These are phyloP conservation scores for Herpetotheres cachinnans DNA, from an alignment of 2,113 vertebrate species.

Conservation along the genomic window DNA sequence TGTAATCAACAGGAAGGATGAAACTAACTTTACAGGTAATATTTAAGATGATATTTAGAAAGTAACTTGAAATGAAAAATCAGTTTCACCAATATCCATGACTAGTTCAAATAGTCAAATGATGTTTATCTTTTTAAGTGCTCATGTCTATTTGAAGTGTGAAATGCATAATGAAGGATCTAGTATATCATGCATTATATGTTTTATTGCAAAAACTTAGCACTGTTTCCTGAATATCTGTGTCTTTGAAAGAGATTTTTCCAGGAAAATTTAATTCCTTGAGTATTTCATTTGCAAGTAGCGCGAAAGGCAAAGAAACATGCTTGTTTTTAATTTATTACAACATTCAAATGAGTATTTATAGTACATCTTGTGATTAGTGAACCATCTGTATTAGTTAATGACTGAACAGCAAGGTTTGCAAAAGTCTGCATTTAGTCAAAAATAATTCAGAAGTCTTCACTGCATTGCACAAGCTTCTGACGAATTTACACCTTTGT, in stretches of 20 bases:
- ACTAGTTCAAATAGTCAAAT: not conserved
- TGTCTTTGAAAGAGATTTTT: not conserved
- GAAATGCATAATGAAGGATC: not conserved
- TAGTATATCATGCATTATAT: not conserved
- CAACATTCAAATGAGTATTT: not conserved
- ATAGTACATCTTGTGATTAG: not conserved
- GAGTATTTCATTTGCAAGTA: not conserved
- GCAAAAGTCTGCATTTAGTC: not conserved
- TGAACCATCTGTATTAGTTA: not conserved
- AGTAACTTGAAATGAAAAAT: not conserved
- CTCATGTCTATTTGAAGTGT: not conserved
- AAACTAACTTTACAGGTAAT: not conserved
- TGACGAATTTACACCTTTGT: not conserved
- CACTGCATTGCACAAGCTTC: not conserved
- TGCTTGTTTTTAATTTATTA: not conserved
- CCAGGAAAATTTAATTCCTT: not conserved
- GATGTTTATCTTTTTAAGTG: not conserved
- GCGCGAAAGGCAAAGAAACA: not conserved
- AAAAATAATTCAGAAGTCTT: not conserved
- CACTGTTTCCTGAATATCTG: not conserved
- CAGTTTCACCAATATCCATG: not conserved
- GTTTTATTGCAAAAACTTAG: not conserved
- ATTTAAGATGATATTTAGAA: not conserved
- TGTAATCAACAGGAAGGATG: not conserved
- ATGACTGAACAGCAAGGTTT: not conserved